phyloP scores from a whole-genome alignment of 2,888 invertebrate genomes.

The Pandemis corylana region DNA sequence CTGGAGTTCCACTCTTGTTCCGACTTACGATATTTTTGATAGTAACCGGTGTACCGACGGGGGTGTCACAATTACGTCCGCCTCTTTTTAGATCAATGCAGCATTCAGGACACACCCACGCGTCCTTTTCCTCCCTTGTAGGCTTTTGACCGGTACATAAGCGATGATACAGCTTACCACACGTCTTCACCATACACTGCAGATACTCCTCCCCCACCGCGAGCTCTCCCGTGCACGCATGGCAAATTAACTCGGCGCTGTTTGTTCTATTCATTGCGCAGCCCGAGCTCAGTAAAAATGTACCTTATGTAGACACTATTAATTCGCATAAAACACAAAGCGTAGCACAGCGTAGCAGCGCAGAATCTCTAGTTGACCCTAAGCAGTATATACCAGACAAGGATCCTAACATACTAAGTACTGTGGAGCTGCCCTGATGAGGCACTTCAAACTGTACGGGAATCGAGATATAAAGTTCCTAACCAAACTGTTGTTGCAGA shows the following conservation, averaged over 20 bases:
- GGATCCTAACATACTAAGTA: no score
- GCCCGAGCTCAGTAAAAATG: no score
- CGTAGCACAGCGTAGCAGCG: no score
- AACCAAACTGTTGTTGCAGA: no score
- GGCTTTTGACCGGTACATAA: neutral
- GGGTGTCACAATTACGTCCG: slow-evolving; percentile 19
- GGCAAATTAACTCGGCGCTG: neutral
- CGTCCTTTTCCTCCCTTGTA: neutral
- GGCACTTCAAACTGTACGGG: no score
- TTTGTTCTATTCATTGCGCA: neutral
- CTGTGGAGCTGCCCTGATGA: no score
- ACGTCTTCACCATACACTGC: slow-evolving; percentile 10
- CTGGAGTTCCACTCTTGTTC: neutral
- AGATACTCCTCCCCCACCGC: slow-evolving; percentile 14
- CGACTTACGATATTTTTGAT: neutral
- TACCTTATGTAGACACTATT: no score
- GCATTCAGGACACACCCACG: slow-evolving; percentile 18
- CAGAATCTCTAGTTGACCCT: no score
- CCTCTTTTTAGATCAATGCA: neutral
- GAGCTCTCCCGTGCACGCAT: neutral
- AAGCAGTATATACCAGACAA: no score
- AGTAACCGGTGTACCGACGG: slow-evolving; percentile 10
- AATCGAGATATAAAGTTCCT: no score
- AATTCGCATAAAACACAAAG: no score
- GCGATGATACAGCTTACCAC: slow-evolving; percentile 13